Base-by-base conservation (phyloP, 2,888 invertebrate species). In the Ctenicera cuprea region DNA sequence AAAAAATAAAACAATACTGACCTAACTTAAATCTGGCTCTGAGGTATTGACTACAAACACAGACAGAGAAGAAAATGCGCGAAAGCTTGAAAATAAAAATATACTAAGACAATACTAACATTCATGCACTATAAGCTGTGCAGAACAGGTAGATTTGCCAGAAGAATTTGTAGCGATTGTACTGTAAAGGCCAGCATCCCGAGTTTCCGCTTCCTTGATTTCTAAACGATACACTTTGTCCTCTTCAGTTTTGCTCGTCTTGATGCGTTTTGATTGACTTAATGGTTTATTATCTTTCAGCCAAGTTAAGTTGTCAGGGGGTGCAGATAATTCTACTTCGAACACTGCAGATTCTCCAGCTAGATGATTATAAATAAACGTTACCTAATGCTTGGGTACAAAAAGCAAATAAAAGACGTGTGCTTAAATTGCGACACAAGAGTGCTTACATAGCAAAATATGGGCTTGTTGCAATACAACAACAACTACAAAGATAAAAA, bases 161-260 rank as follows among this genome's bases (percentile, higher is more conserved):
- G 92, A 91, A 26, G 90, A 89, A 83, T 96, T 96, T 72, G 93
- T 92, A 18, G 97, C 97, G 77, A 95, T 92, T 54, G 96, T 96
- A 0, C 96, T 95, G 86, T 98, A 98, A 50, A 95, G 91, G 61
- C 97, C 97, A n/a, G 93, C 91, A 87, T 98, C 98, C 30, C 90
- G 91, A 80, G 93, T 89, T 22, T 87, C 85, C 81, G 94, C 94
- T 85, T 95, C 94, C 82, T 92, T 91, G 77, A 95, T 91, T 80
- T 93, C 91, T 79, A 98, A 88, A 70, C 91, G 92, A 86, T 94
- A 94, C 68, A 90, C 90, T 33, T 89, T 89, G 77, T 90, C 90
- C 70, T 91, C 90, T 20, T 90, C 88, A 12, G 89, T 89, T 64
- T 89, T 89, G 7, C 91, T 90, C 78, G 91, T 90, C 77, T 89